These are phyloP conservation scores for Lampropteryx suffumata DNA, from an alignment of 2,888 invertebrate genomes.

Conservation along the genomic window DNA sequence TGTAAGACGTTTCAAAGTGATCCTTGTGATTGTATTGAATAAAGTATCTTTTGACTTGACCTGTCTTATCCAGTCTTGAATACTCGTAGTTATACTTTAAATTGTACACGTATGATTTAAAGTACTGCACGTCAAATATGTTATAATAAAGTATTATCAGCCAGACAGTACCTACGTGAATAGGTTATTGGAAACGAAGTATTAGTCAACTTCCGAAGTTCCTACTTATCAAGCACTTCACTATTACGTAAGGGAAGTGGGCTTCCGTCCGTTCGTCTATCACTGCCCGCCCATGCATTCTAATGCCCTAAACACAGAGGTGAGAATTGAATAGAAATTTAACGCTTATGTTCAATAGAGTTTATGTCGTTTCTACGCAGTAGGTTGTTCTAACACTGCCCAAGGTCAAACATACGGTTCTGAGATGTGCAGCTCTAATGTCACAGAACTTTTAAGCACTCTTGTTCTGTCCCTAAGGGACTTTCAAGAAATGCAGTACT, in stretches of 20 bases:
- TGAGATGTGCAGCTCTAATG: slow-evolving; percentile 40
- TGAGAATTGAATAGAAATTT: slow-evolving; percentile 48
- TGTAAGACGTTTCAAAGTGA: too few species aligned
- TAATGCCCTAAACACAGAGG: slow-evolving; percentile 41
- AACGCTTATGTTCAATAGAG: slow-evolving; percentile 32
- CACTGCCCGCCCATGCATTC: slow-evolving; percentile 18
- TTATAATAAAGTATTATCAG: slow-evolving; percentile 34
- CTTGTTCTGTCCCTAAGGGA: slow-evolving; percentile 1
- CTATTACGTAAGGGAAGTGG: slow-evolving; percentile 56
- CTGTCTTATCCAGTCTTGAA: slow-evolving; percentile 6
- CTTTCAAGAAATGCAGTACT: neutral
- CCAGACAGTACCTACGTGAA: slow-evolving; percentile 33
- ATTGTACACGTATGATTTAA: slow-evolving; percentile 10
- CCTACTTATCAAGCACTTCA: slow-evolving; percentile 52
- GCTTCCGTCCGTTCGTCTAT: slow-evolving; percentile 45
- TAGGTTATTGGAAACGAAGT: slow-evolving; percentile 38
- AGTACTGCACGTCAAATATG: slow-evolving; percentile 15
- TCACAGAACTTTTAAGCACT: slow-evolving; percentile 28
- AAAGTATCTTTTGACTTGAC: too few species aligned
- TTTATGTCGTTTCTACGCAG: slow-evolving; percentile 41
- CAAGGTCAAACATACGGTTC: slow-evolving; percentile 43
- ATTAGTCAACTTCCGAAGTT: slow-evolving; percentile 57
- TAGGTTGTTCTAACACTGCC: slow-evolving; percentile 45
- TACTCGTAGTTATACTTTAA: slow-evolving; percentile 10
- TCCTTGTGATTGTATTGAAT: too few species aligned